Evolutionary conservation across 2,113 vertebrate species (phyloP), one percentile per base, ranked within the genome.

Genomic region (Hemicordylus capensis): DNA sequence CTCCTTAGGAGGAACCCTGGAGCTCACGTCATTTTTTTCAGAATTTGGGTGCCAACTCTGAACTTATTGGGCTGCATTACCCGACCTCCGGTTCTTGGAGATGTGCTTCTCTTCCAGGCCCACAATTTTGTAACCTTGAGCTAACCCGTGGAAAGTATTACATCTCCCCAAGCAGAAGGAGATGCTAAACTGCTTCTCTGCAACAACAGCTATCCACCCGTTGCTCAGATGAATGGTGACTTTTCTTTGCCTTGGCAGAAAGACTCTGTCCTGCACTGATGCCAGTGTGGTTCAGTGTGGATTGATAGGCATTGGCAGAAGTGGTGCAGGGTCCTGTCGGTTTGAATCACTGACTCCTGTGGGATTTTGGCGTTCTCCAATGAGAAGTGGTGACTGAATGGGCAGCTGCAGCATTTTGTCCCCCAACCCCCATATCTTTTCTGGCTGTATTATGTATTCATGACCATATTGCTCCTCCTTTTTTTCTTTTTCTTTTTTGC

Each of bases 401-500:
- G 76, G 12, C 70, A 83, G 89, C 48, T 20, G 34, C 1, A 0
- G 24, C 69, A 51, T 70, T 63, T 80, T 77, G 76, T 61, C 4
- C 84, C 59, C 26, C 81, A 0, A 0, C 72, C 88, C 37, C 19
- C 11, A 26, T 39, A 39, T 34, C 31, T n/a, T n/a, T n/a, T 86
- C 84, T 87, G 75, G 74, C 72, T 64, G 83, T 76, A 81, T 81
- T 83, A 44, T 1, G 0, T 76, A 83, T 83, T 88, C 81, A 87
- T 48, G 31, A 64, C 69, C 54, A 77, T 59, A 61, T 80, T 85
- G 85, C 67, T 84, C 84, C n/a, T n/a, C 76, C 64, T 89, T 78
- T 80, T 85, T 73, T 81, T 77, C 77, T 91, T 87, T 91, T 73
- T 81, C 75, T 77, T 91, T 87, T 91, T 88, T 91, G 87, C 0